These are phyloP conservation scores for Diplogasteroides magnus DNA, from an alignment of 1,140 invertebrate species.

Conservation along the genomic window DNA sequence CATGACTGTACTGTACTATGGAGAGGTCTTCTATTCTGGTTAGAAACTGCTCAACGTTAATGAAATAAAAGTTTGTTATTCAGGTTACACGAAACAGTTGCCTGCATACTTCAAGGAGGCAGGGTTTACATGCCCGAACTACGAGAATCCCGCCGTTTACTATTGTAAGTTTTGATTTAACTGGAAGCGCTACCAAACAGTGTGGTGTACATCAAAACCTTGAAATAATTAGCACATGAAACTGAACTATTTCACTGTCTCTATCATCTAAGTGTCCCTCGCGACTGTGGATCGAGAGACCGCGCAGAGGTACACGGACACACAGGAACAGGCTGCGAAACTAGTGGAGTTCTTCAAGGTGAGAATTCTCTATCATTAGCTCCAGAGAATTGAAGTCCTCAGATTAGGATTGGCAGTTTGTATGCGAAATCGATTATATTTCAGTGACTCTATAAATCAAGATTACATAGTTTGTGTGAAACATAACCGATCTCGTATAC, in stretches of 20 bases:
- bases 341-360: constrained; percentile 10
- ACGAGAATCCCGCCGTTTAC: constrained; percentile 26
- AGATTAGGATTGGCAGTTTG: not conserved
- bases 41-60: not conserved
- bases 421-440: not conserved
- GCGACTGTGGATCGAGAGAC: constrained; percentile 24
- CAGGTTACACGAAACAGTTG: constrained; percentile 14
- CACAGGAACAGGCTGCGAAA: constrained; percentile 21
- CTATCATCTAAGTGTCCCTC: constrained; percentile 11
- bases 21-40: constrained; percentile 26
- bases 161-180: constrained; percentile 12
- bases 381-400: not conserved
- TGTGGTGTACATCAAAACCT: too few relatives aligned
- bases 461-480: too few relatives aligned
- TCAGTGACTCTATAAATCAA: too few relatives aligned
- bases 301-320: constrained; percentile 13
- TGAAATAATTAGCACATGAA: too few relatives aligned
- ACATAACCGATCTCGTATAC: too few relatives aligned
- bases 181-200: too few relatives aligned
- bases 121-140: constrained; percentile 16
- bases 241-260: constrained; percentile 7
- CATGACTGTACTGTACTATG: constrained; percentile 27
- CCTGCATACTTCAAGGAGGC: constrained; percentile 26
- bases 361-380: not conserved
- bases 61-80: not conserved